Evolutionary conservation across 2,888 invertebrate species (phyloP).

Genomic region (Ferdinandea cuprea): DNA sequence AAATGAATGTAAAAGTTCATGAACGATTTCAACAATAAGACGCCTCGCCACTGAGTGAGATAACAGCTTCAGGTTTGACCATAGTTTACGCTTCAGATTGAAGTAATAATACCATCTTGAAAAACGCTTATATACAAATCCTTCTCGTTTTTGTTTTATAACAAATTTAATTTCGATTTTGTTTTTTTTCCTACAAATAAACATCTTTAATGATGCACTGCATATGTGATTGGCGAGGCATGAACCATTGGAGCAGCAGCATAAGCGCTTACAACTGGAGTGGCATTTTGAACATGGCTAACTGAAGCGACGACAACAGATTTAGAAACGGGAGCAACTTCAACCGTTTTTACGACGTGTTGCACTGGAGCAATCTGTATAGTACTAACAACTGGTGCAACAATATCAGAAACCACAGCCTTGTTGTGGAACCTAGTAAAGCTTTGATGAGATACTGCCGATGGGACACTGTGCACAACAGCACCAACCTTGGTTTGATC

Average conservation of each 20-base stretch:
- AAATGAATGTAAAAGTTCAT: no score
- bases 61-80: no score
- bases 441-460: constrained; percentile 84
- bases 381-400: constrained; percentile 76
- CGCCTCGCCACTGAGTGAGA: no score
- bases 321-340: constrained; percentile 71
- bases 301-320: background rate
- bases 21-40: no score
- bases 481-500: constrained; percentile 80
- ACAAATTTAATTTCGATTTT: no score
- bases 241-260: background rate
- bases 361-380: constrained; percentile 75
- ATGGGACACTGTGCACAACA: constrained; percentile 81
- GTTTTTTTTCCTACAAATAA: no score
- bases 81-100: no score
- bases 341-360: constrained; percentile 77
- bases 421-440: constrained; percentile 83
- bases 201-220: constrained; percentile 47
- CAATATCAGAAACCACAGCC: constrained; percentile 80
- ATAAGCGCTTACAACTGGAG: background rate
- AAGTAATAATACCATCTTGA: no score
- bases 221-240: constrained; percentile 26
- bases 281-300: background rate
- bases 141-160: no score
- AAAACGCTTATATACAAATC: no score